Evolutionary conservation across 1,140 invertebrate species (phyloP).

Genomic region (Drosophila ohnishii): DNA sequence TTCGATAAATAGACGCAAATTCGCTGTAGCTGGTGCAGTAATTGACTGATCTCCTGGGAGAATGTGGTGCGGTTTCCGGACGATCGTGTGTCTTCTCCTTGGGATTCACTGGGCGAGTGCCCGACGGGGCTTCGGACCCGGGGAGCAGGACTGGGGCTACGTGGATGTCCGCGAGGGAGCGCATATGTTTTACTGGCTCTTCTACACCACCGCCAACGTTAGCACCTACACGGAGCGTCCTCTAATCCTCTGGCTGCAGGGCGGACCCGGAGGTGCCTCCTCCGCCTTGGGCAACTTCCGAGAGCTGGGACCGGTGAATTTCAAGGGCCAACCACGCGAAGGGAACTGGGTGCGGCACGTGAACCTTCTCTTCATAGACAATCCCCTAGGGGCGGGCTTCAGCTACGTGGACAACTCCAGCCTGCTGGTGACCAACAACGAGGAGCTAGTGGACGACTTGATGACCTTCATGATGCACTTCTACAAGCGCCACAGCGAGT

Average conservation of each 20-base stretch:
- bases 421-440: slow-evolving; percentile 86
- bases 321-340: slow-evolving; percentile 86
- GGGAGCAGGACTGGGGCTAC: slow-evolving; percentile 89
- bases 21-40: not conserved
- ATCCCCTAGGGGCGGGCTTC: slow-evolving; percentile 94
- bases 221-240: slow-evolving; percentile 86
- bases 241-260: slow-evolving; percentile 91
- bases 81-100: slow-evolving; percentile 11
- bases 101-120: slow-evolving; percentile 5
- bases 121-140: slow-evolving; percentile 84
- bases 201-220: slow-evolving; percentile 87
- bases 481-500: slow-evolving; percentile 86
- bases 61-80: slow-evolving; percentile 18
- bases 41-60: not conserved
- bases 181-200: slow-evolving; percentile 93
- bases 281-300: slow-evolving; percentile 91
- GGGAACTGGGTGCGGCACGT: slow-evolving; percentile 90
- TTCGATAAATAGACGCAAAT: slow-evolving; percentile 7
- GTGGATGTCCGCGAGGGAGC: slow-evolving; percentile 88
- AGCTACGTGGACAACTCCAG: slow-evolving; percentile 88
- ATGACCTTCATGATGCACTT: slow-evolving; percentile 88
- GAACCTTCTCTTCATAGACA: slow-evolving; percentile 94
- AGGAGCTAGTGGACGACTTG: slow-evolving; percentile 90
- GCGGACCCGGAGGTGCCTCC: slow-evolving; percentile 89
- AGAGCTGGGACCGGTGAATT: slow-evolving; percentile 89